phyloP scores from a whole-genome alignment of 1,140 invertebrate genomes.

The Prorops nasuta region DNA sequence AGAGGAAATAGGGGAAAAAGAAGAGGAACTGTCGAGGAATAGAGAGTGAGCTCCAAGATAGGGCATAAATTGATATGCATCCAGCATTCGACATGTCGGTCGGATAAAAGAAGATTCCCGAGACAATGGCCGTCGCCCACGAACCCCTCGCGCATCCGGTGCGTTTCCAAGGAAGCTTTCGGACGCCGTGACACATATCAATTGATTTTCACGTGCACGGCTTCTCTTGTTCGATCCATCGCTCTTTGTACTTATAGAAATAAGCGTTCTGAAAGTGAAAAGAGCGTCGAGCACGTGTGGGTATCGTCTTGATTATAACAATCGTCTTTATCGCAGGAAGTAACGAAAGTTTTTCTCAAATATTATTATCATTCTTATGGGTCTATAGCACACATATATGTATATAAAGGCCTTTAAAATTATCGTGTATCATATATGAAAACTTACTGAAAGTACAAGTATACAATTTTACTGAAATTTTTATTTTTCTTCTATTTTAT shows the following conservation, averaged over 20 bases:
- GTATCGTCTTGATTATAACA: conserved; percentile 10
- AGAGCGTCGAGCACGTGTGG: conserved; percentile 8
- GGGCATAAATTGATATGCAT: conserved; percentile 45
- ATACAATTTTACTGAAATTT: too few relatives aligned
- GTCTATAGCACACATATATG: too few relatives aligned
- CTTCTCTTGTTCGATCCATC: conserved; percentile 2
- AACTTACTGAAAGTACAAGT: too few relatives aligned
- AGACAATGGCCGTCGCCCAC: conserved; percentile 44
- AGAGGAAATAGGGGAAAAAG: not conserved
- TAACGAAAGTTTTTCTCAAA: too few relatives aligned
- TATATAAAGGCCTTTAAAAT: too few relatives aligned
- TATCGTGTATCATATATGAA: too few relatives aligned
- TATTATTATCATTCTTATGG: too few relatives aligned
- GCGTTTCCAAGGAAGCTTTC: conserved; percentile 48
- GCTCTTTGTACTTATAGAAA: conserved; percentile 24
- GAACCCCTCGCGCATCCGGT: conserved; percentile 44
- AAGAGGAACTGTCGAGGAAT: conserved; percentile 19
- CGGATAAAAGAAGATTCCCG: conserved; percentile 44
- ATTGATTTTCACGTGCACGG: conserved; percentile 42
- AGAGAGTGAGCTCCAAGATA: conserved; percentile 18
- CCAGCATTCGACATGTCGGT: conserved; percentile 48
- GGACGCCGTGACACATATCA: conserved; percentile 48
- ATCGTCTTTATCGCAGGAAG: too few relatives aligned
- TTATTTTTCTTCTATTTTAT: too few relatives aligned
- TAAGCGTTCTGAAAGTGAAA: conserved; percentile 7